phyloP scores from a whole-genome alignment of 2,888 invertebrate species.

The Dendrolimus pini region DNA sequence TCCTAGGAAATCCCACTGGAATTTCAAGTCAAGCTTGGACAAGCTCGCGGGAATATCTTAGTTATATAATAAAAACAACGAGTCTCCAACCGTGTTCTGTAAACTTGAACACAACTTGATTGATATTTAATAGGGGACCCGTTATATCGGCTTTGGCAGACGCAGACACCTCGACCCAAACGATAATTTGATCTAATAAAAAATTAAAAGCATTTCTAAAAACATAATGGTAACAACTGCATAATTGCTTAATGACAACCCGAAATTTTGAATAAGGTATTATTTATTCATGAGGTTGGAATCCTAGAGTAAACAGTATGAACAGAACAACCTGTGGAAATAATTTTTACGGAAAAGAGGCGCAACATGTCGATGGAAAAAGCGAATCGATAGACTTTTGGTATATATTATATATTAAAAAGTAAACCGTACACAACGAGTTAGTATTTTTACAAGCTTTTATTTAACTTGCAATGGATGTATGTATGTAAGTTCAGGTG shows the following conservation, averaged over 20 bases:
- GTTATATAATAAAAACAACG: not conserved
- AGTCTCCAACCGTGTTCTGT: not conserved
- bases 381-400: too few relatives aligned
- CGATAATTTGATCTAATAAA: conserved; percentile 68
- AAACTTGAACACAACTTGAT: conserved; percentile 35
- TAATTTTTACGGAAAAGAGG: too few relatives aligned
- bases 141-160: conserved; percentile 41
- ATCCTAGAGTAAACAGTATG: conserved; percentile 5
- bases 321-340: too few relatives aligned
- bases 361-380: too few relatives aligned
- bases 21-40: too few relatives aligned
- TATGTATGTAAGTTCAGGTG: too few relatives aligned
- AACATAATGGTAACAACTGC: conserved; percentile 66
- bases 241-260: conserved; percentile 72
- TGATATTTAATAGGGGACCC: conserved; percentile 65
- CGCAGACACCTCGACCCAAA: conserved; percentile 53
- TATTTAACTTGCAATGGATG: too few relatives aligned
- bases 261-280: conserved; percentile 63
- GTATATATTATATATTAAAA: too few relatives aligned
- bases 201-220: conserved; percentile 72
- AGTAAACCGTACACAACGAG: too few relatives aligned
- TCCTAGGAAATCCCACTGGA: too few relatives aligned
- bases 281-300: conserved; percentile 65
- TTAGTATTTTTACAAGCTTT: too few relatives aligned
- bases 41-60: too few relatives aligned